Evolutionary conservation across 1,140 invertebrate genomes (phyloP), one percentile per base, ranked within the genome.

Genomic region (Zaprionus kolodkinae): DNA sequence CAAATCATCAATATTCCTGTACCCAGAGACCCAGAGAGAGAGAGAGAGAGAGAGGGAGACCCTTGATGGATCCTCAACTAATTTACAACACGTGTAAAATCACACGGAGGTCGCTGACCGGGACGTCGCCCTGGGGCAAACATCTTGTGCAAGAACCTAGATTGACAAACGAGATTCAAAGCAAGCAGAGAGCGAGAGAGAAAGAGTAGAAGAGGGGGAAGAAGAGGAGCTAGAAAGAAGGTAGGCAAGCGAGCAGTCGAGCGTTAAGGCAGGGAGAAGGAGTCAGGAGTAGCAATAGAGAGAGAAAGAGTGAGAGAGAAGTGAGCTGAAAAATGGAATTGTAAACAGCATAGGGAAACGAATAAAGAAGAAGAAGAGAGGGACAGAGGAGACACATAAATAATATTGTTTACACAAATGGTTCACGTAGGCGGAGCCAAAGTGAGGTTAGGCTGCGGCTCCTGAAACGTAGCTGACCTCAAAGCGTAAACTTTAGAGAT

Each of bases 331-430:
- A 69, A 88, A 72, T 78, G 65, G 52, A 63, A 72, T 76, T 79
- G 82, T 81, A 75, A 85, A 85, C 59, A 74, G 78, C 15, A 71
- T 30, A 30, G 27, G 27, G 27, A 6, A 71, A 57, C 21, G 63
- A 1, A 21, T 48, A 65, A 36, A 36, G 50, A 62, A 57, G 56
- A 54, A 30, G 45, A 4, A 56, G 48, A 52, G 43, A 48, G 21
- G 21, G 43, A 40, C 54, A 62, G 61, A 35, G 52, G 5, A 45
- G 17, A 76, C 40, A 45, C 85, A 81, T 88, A 88, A 88, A 88
- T 81, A 89, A 89, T 85, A 75, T 85, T 88, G 85, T 88, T 88
- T 88, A 89, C 86, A 88, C 85, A 88, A 88, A 85, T 88, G 85
- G 81, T 89, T 88, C 69, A 76, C 81, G 78, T 70, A 80, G 63